These are phyloP conservation scores for Prionace glauca DNA, from an alignment of 2,797 vertebrate genomes.

Conservation along the genomic window DNA sequence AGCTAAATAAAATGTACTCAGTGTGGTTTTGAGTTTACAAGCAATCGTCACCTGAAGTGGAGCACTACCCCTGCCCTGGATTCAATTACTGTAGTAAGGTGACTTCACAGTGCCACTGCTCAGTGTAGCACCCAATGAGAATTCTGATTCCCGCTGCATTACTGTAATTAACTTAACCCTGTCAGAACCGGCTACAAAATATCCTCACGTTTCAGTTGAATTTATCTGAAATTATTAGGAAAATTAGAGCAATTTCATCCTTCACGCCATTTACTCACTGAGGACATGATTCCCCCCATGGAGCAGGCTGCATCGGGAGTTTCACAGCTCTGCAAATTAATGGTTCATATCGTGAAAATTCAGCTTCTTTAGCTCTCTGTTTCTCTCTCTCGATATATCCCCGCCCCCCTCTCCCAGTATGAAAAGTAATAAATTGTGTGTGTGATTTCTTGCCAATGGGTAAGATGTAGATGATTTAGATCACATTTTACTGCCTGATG, in stretches of 20 bases:
- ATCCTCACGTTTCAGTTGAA: conserved; percentile 23
- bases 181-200: conserved; percentile 16
- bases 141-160: not conserved
- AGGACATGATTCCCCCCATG: conserved; percentile 72
- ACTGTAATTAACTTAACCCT: conserved; percentile 25
- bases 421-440: conserved; percentile 76
- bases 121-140: not conserved
- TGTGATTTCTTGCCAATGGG: conserved; percentile 80
- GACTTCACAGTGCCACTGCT: not conserved
- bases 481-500: conserved; percentile 80
- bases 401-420: conserved; percentile 43
- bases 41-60: not conserved
- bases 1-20: not conserved
- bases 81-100: not conserved
- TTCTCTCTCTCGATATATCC: conserved; percentile 21
- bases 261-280: conserved; percentile 65
- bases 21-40: not conserved
- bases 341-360: conserved; percentile 78
- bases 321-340: conserved; percentile 79
- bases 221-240: conserved; percentile 49
- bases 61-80: not conserved
- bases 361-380: conserved; percentile 51
- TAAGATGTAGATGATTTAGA: conserved; percentile 81
- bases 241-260: conserved; percentile 71
- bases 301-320: conserved; percentile 74